A percentile compares a stretch with the other conserved stretches of the same genome.
These are phyloP conservation scores for Kryptopterus vitreolus DNA, from an alignment of 2,797 vertebrate genomes.

Conservation along the genomic window DNA sequence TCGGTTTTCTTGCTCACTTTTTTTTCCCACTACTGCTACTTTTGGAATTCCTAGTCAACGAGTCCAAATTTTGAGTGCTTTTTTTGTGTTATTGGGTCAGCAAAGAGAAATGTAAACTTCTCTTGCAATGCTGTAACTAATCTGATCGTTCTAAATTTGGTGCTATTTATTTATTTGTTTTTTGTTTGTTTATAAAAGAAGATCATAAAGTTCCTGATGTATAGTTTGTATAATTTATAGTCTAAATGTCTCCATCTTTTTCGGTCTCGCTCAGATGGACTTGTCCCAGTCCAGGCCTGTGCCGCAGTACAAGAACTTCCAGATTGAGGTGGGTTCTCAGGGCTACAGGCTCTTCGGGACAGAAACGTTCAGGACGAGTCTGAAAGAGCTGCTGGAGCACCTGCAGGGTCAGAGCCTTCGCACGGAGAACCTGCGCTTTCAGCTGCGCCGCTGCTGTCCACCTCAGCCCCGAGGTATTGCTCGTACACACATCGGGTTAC, in stretches of 20 bases:
- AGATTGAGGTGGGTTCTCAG: slow-evolving; percentile 80
- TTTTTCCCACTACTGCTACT: background rate
- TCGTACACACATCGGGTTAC: background rate
- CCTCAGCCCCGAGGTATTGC: slow-evolving; percentile 90
- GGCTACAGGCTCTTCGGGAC: slow-evolving; percentile 84
- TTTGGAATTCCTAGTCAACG: background rate
- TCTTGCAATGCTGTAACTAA: background rate
- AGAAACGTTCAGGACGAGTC: slow-evolving; percentile 72
- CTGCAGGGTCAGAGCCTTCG: slow-evolving; percentile 88
- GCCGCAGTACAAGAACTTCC: slow-evolving; percentile 94
- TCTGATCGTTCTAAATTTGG: background rate
- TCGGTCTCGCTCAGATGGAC: slow-evolving; percentile 55
- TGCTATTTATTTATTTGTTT: too few relatives aligned
- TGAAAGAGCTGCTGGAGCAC: slow-evolving; percentile 88
- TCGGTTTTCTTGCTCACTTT: background rate
- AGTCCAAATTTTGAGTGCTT: background rate
- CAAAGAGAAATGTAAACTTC: background rate
- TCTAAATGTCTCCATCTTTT: background rate
- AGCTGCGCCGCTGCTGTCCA: slow-evolving; percentile 88
- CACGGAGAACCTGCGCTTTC: slow-evolving; percentile 91
- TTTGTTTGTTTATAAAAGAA: background rate
- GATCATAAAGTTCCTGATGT: background rate
- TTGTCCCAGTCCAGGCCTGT: slow-evolving; percentile 57
- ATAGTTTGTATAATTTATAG: background rate
- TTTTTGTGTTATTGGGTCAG: background rate